Percentiles rank a stretch among this genome's conserved stretches.
phyloP scores from a whole-genome alignment of 2,113 vertebrate genomes.

The Cricetomys ansorgei region DNA sequence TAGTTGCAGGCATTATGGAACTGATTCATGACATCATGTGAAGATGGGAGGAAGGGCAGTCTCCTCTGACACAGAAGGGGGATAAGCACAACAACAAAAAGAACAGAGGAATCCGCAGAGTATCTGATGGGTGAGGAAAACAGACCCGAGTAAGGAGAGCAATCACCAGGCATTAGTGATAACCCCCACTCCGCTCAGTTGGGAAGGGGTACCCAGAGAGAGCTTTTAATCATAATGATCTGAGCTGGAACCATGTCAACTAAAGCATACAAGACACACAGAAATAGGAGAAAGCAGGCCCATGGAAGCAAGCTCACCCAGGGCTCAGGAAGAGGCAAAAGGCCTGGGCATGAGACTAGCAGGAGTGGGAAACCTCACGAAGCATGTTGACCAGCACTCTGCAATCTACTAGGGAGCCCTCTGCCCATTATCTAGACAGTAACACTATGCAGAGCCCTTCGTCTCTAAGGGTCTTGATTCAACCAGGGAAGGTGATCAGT shows the following conservation, averaged over 20 bases:
- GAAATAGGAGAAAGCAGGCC: background rate
- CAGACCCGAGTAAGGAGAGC: accelerated
- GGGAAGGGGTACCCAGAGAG: background rate
- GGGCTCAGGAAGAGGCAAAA: background rate
- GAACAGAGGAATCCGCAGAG: background rate
- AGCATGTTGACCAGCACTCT: background rate
- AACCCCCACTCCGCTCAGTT: background rate
- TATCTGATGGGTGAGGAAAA: background rate
- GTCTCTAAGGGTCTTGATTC: background rate
- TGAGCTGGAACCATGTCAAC: background rate
- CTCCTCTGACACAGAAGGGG: background rate
- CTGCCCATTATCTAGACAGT: background rate
- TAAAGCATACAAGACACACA: accelerated
- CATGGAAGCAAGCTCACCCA: background rate
- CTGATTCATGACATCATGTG: background rate
- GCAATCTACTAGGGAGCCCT: background rate
- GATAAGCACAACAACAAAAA: background rate
- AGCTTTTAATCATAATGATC: background rate
- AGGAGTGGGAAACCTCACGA: background rate
- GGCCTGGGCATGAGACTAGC: background rate
- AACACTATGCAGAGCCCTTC: background rate
- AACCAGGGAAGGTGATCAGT: background rate
- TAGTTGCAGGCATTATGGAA: background rate
- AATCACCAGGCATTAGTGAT: accelerated
- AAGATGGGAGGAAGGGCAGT: background rate